Base-by-base conservation (phyloP, 2,797 vertebrate genomes). In the Eurystomus glaucurus region DNA sequence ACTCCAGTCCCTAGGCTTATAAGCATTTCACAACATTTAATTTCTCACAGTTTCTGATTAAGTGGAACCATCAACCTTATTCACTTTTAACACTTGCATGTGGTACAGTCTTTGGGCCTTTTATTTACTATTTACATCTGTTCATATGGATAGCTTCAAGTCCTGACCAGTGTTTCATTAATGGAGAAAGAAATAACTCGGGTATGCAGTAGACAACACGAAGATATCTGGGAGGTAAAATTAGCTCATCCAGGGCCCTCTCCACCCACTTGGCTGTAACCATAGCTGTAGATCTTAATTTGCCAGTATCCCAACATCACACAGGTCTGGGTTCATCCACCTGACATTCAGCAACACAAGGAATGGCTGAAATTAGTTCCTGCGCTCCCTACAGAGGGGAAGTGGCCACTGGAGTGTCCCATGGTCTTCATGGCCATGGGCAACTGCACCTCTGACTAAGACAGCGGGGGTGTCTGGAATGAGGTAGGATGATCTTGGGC, bases 1-100 rank as follows among this genome's bases (percentile, higher is more conserved):
- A 98, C 96, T 97, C 96, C 58, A 92, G 96, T 98, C 98, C 98
- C 98, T 78, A 77, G 97, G 97, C 97, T 98, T 97, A 96, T 96
- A 96, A 90, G 95, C 95, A 86, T 98, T 98, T 98, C 94, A 92
- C 89, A 97, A 96, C 96, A 96, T 98, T 97, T 96, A 96, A 97
- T 97, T 98, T 97, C 57, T 93, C 79, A 69, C 95, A 35, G 79
- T 82, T 96, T 93, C 95, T 91, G 77, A 97, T 96, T 94, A 97
- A 97, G 96, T 79, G 92, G 94, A 91, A 91, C 85, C 93, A 90
- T 96, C 97, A 94, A 48, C 80, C 90, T 89, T 77, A 55, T 54
- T 97, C 91, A 70, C 85, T 83, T 95, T 97, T 97, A 98, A 97
- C 96, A 76, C 93, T 96, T 97, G 28, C 8, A 14, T 16, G 54